Conservation (phyloP, 1,140 invertebrate species). For the Formica selysi region DNA sequence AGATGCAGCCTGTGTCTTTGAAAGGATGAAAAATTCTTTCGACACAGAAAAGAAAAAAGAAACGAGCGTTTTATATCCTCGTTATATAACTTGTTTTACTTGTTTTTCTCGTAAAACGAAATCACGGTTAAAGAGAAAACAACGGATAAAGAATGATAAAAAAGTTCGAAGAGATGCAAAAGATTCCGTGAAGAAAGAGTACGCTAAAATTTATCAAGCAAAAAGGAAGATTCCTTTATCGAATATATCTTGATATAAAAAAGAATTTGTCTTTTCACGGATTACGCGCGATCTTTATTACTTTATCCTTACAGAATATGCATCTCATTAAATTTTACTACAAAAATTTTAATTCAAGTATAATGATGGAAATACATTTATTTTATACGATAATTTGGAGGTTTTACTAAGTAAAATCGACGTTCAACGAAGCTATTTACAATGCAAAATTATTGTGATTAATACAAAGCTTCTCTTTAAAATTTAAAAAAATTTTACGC, state of each 20-base stretch:
- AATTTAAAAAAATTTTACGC: neutral
- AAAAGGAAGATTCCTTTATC: neutral
- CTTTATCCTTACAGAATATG: neutral
- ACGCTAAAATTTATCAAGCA: constrained; percentile 38
- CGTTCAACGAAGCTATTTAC: neutral
- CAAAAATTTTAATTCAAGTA: neutral
- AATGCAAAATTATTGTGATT: neutral
- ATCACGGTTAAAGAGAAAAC: constrained; percentile 23
- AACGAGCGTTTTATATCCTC: constrained; percentile 25
- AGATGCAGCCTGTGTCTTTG: constrained; percentile 26
- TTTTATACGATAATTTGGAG: neutral
- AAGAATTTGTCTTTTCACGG: constrained; percentile 4
- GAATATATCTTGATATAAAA: neutral
- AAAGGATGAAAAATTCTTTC: constrained; percentile 41
- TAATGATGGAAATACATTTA: neutral
- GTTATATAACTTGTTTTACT: constrained; percentile 39
- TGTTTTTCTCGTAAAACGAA: constrained; percentile 29
- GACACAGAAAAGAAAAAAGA: neutral
- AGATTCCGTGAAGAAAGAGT: constrained; percentile 1
- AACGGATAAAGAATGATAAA: constrained; percentile 17
- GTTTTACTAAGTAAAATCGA: neutral
- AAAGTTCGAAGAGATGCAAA: constrained; percentile 31
- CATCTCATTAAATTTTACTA: neutral
- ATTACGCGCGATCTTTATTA: neutral
- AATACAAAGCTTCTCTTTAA: neutral